Evolutionary conservation across 2,888 invertebrate species (phyloP).

Genomic region (Zhuqinia jingwanae): DNA sequence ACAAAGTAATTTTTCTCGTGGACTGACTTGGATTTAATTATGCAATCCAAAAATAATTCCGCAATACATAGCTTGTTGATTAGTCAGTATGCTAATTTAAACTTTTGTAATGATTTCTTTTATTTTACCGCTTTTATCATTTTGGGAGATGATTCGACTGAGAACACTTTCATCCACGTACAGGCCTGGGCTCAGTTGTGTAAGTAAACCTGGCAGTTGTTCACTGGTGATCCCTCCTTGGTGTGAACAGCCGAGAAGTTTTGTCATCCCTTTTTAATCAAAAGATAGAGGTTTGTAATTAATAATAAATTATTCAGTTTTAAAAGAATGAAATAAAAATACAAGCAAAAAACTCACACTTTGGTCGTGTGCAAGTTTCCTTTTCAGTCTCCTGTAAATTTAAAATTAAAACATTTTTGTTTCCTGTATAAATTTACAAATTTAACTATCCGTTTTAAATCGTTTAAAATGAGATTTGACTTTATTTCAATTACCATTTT

Average conservation of each 20-base stretch:
- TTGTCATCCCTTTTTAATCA: conserved; percentile 64
- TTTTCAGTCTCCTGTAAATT: conserved; percentile 61
- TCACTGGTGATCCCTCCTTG: conserved; percentile 56
- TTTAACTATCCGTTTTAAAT: neutral
- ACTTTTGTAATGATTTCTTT: neutral
- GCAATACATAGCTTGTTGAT: too few relatives aligned
- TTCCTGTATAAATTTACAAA: neutral
- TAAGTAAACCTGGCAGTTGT: conserved; percentile 49
- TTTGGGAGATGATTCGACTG: conserved; percentile 53
- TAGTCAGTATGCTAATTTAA: too few relatives aligned
- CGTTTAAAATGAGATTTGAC: too few relatives aligned
- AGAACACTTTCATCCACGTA: conserved; percentile 52
- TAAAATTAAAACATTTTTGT: neutral
- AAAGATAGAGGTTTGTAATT: neutral
- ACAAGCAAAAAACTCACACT: conserved; percentile 47
- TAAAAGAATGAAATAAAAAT: neutral
- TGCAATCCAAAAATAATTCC: too few relatives aligned
- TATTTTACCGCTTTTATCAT: conserved; percentile 47
- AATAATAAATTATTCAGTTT: neutral
- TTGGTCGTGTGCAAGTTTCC: conserved; percentile 63
- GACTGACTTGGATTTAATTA: too few relatives aligned
- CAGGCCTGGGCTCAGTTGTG: conserved; percentile 49
- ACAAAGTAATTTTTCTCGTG: too few relatives aligned
- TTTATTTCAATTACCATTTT: too few relatives aligned
- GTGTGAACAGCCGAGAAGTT: conserved; percentile 46